These are phyloP conservation scores for Itoplectis maculator DNA, from an alignment of 2,888 invertebrate species.

Conservation along the genomic window DNA sequence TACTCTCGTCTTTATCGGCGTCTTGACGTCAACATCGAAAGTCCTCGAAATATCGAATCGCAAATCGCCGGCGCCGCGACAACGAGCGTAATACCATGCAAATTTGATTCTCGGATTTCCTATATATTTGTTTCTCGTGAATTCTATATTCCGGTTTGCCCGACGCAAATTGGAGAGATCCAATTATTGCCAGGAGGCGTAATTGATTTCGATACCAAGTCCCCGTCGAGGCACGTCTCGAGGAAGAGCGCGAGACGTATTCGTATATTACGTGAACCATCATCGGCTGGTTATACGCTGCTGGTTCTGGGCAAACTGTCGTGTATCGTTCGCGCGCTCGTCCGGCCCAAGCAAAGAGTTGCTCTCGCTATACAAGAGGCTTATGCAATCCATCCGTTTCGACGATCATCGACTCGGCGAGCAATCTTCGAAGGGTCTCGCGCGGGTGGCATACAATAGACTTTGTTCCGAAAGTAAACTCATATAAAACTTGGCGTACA, in stretches of 20 bases:
- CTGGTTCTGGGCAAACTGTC: neutral
- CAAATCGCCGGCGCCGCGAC: too few relatives aligned
- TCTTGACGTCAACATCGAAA: too few relatives aligned
- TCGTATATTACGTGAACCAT: neutral
- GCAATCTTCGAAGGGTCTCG: neutral
- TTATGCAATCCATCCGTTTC: neutral
- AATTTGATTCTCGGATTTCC: too few relatives aligned
- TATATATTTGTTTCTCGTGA: too few relatives aligned
- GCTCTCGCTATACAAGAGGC: neutral
- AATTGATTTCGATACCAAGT: neutral
- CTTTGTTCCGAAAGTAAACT: constrained; percentile 30
- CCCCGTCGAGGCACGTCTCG: too few relatives aligned
- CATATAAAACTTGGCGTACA: constrained; percentile 36
- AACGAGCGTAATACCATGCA: too few relatives aligned
- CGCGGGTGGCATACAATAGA: neutral
- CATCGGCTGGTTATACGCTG: neutral
- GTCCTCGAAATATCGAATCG: neutral
- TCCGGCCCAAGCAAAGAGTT: neutral
- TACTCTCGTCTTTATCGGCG: too few relatives aligned
- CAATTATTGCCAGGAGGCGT: neutral
- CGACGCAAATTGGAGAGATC: too few relatives aligned
- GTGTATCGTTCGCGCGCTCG: neutral
- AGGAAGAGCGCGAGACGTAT: neutral
- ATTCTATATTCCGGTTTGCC: too few relatives aligned
- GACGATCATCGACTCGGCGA: neutral